Base-by-base conservation (phyloP, 1,140 invertebrate genomes). In the Pristionchus pacificus region DNA sequence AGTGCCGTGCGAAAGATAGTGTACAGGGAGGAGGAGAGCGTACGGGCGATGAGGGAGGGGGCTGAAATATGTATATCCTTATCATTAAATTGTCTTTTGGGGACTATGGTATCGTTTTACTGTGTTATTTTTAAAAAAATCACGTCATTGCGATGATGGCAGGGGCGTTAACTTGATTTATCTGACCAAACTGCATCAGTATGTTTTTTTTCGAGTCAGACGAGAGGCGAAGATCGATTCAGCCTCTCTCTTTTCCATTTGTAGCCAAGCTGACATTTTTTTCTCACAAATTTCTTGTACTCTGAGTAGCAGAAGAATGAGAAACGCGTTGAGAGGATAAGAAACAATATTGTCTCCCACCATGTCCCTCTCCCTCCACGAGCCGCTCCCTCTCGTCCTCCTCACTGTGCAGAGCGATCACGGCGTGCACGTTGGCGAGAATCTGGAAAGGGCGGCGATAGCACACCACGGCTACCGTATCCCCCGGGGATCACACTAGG, bases 1-100 rank as follows among this genome's bases (percentile, higher is more conserved):
- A 10, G 31, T 68, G 67, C 19, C 74, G 76, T 6, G 65, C 49
- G 25, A 63, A 78, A 32, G 27, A 60, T 27, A 78, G 30, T 29
- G 74, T 27, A 55, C n/a, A 76, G 71, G 74, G 29, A 66, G 38
- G 25, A 70, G 27, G 59, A n/a, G 49, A 60, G 30, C 28, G 55
- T 13, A 38, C 3, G 1, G n/a, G 38, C 64, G 10, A 33, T n/a
- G 19, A 24, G 65, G 1, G 27, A 24, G 31, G 28, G 19, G 15
- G 2, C 14, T 49, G 27, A 49, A 72, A 13, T 55, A 49, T 13
- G n/a, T 28, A 29, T 63, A 60, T 64, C 6, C 19, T 49, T 10
- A 10, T 49, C n/a, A n/a, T n/a, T n/a, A n/a, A n/a, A 19, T 49
- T 49, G 38, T 49, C 19, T 49, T 49, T 49, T 49, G 19, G 38